These are phyloP conservation scores for Drosophila parthenogenetica DNA, from an alignment of 2,888 invertebrate species.

Conservation along the genomic window DNA sequence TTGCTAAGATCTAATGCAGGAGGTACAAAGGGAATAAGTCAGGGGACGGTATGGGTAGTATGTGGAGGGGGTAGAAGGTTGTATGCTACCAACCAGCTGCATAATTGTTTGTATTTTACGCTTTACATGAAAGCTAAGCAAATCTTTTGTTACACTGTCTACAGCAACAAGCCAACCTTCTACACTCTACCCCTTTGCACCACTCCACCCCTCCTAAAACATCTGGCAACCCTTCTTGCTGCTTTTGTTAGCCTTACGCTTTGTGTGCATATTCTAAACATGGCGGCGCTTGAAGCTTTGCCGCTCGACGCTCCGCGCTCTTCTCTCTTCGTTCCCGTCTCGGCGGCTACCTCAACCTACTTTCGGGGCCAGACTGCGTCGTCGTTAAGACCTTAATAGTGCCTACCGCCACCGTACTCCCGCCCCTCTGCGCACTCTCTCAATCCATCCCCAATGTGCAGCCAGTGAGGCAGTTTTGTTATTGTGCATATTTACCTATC, in stretches of 20 bases:
- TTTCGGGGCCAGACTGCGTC: slow-evolving; percentile 60
- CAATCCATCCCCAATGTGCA: slow-evolving; percentile 34
- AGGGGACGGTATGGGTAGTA: not conserved
- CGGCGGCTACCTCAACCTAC: slow-evolving; percentile 78
- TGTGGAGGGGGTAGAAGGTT: not conserved
- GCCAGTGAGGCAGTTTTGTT: slow-evolving; percentile 61
- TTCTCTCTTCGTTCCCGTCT: slow-evolving; percentile 26
- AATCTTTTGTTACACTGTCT: slow-evolving; percentile 79
- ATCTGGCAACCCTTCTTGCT: slow-evolving; percentile 57
- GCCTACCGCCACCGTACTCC: slow-evolving; percentile 22
- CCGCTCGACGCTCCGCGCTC: not conserved
- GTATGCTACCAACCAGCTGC: slow-evolving; percentile 63
- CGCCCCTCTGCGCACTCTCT: slow-evolving; percentile 3
- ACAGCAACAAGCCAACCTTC: slow-evolving; percentile 57
- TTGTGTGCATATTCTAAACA: slow-evolving; percentile 80
- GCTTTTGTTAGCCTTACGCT: slow-evolving; percentile 77
- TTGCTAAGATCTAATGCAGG: slow-evolving; percentile 8
- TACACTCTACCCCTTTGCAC: slow-evolving; percentile 1
- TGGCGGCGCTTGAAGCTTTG: slow-evolving; percentile 58
- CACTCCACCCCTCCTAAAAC: slow-evolving; percentile 16
- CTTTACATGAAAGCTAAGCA: slow-evolving; percentile 81
- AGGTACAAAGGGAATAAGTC: not conserved
- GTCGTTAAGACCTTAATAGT: slow-evolving; percentile 73
- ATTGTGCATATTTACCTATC: slow-evolving; percentile 69
- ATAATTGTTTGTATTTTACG: slow-evolving; percentile 81